Evolutionary conservation across 1,140 invertebrate species (phyloP).

Genomic region (Thaumetopoea pityocampa): DNA sequence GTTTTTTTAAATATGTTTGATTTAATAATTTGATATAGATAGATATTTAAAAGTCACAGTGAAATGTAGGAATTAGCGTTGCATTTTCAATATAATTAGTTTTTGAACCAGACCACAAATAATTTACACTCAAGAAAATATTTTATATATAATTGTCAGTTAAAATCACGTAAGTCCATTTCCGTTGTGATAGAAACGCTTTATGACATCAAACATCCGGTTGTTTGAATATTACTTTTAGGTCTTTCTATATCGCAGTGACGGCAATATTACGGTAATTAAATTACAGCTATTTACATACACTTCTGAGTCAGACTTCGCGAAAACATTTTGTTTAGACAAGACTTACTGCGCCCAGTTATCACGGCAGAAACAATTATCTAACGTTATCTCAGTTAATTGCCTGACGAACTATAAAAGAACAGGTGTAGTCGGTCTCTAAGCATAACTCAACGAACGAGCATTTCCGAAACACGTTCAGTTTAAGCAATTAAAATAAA

Average conservation of each 20-base stretch:
- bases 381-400: constrained; percentile 62
- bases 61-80: too few relatives aligned
- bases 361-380: constrained; percentile 56
- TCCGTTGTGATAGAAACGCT: constrained; percentile 22
- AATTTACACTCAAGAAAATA: too few relatives aligned
- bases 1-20: too few relatives aligned
- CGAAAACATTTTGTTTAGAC: constrained; percentile 65
- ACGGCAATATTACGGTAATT: constrained; percentile 20
- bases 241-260: constrained; percentile 24
- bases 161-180: constrained; percentile 18
- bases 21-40: too few relatives aligned
- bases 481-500: constrained; percentile 20
- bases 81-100: too few relatives aligned
- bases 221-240: constrained; percentile 27
- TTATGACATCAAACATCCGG: constrained; percentile 38
- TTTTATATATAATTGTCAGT: too few relatives aligned
- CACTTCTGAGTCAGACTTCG: constrained; percentile 60
- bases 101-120: too few relatives aligned
- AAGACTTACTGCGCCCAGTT: constrained; percentile 39
- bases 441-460: constrained; percentile 58
- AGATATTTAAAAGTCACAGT: too few relatives aligned
- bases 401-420: constrained; percentile 54
- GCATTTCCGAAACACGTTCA: constrained; percentile 49
- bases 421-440: constrained; percentile 29
- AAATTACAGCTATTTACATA: constrained; percentile 37